Conservation (phyloP, 2,113 vertebrate species). For the Theristicus caerulescens region DNA sequence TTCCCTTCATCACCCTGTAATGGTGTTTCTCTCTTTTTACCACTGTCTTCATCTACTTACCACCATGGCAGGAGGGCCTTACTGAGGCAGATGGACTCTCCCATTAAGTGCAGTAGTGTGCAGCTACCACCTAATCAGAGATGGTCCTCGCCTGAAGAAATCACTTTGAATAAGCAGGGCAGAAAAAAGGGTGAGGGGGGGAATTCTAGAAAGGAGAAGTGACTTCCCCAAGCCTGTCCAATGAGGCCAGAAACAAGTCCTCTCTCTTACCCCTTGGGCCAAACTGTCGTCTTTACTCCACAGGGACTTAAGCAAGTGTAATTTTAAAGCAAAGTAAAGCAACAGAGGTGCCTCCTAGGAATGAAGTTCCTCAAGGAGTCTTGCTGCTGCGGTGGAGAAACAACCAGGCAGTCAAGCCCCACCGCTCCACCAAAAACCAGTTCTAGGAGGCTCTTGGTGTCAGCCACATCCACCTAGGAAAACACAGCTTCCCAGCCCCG, state of each 20-base stretch:
- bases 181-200: background rate
- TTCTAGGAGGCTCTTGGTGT: background rate
- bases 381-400: background rate
- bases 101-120: fast-evolving
- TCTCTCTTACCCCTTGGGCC: background rate
- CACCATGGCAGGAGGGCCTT: background rate
- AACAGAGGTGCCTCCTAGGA: background rate
- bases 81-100: background rate
- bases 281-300: background rate
- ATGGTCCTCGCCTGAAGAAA: background rate
- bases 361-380: background rate
- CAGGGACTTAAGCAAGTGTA: background rate
- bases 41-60: background rate
- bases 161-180: background rate
- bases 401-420: background rate
- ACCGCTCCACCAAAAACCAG: background rate
- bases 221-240: background rate
- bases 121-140: background rate
- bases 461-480: background rate
- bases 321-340: background rate
- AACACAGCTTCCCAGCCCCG: background rate
- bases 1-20: background rate
- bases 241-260: background rate
- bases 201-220: background rate
- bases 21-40: background rate